Percentiles rank a stretch among this genome's conserved stretches.
Conservation (phyloP, 2,888 invertebrate species). For the Diarsia brunnea region DNA sequence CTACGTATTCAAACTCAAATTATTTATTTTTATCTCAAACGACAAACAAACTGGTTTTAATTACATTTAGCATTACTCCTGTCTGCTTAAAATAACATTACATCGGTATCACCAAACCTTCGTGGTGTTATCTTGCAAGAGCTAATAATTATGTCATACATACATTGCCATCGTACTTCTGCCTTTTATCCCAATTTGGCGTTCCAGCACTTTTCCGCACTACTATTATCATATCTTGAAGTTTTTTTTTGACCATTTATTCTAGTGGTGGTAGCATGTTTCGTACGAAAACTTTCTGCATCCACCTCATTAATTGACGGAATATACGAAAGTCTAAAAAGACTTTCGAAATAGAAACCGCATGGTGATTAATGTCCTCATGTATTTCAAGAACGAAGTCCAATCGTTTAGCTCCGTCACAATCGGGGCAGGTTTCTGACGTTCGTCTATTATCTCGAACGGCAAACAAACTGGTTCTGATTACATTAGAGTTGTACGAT, state of each 20-base stretch:
- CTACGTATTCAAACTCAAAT: too few species aligned
- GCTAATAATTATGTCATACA: background rate
- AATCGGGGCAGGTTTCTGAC: slow-evolving; percentile 42
- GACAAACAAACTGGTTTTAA: slow-evolving; percentile 43
- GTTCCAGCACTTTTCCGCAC: background rate
- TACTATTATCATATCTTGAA: background rate
- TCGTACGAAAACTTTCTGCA: background rate
- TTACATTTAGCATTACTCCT: slow-evolving; percentile 31
- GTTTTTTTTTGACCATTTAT: background rate
- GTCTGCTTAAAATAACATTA: slow-evolving; percentile 3
- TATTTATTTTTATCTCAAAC: slow-evolving; percentile 31
- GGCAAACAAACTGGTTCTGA: slow-evolving; percentile 51
- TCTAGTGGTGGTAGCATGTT: background rate
- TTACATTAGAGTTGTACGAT: slow-evolving; percentile 41
- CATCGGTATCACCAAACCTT: background rate
- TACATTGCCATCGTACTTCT: background rate
- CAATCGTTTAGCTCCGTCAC: slow-evolving; percentile 11
- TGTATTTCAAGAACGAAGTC: slow-evolving; percentile 23
- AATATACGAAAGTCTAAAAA: background rate
- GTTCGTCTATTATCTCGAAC: slow-evolving; percentile 42
- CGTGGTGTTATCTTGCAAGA: background rate
- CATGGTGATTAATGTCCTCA: background rate
- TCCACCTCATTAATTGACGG: background rate
- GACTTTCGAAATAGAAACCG: slow-evolving; percentile 1
- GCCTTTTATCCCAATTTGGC: background rate